Percentiles rank a stretch among this genome's conserved stretches.
phyloP scores from a whole-genome alignment of 2,888 invertebrate species.

The Charanyca ferruginea region DNA sequence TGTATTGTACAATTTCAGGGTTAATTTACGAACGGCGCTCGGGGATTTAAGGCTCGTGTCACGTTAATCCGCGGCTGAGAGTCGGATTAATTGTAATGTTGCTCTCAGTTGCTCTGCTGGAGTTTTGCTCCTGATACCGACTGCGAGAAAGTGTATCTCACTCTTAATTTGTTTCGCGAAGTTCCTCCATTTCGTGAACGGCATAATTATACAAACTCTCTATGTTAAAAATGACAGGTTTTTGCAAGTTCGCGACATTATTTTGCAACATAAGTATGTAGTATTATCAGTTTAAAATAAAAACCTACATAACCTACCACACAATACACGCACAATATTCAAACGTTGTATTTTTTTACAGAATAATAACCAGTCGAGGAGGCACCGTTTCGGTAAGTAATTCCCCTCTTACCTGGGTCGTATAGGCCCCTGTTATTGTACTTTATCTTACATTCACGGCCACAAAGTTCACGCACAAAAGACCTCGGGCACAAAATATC shows the following conservation, averaged over 20 bases:
- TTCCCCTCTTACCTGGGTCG: slow-evolving; percentile 62
- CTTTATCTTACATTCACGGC: slow-evolving; percentile 62
- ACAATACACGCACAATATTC: slow-evolving; percentile 9
- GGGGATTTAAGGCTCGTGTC: slow-evolving; percentile 62
- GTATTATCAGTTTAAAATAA: slow-evolving; percentile 2
- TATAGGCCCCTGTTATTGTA: slow-evolving; percentile 61
- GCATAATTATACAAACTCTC: neutral
- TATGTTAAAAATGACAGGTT: neutral
- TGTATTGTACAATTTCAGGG: slow-evolving; percentile 62
- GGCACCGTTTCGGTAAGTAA: slow-evolving; percentile 65
- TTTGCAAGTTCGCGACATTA: neutral
- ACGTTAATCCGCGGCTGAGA: slow-evolving; percentile 57
- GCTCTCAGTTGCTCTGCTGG: slow-evolving; percentile 35
- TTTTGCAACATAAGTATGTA: neutral
- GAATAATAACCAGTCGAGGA: slow-evolving; percentile 58
- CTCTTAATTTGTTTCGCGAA: slow-evolving; percentile 38
- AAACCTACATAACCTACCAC: slow-evolving; percentile 4
- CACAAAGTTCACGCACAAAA: slow-evolving; percentile 68
- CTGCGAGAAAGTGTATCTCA: slow-evolving; percentile 26
- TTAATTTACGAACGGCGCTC: slow-evolving; percentile 58
- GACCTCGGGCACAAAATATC: slow-evolving; percentile 60
- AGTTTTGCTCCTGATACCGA: slow-evolving; percentile 33
- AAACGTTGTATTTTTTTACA: slow-evolving; percentile 50
- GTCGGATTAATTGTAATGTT: slow-evolving; percentile 63
- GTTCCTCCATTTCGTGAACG: slow-evolving; percentile 16